These are phyloP conservation scores for Corythaixoides concolor DNA, from an alignment of 2,113 vertebrate genomes.

Conservation along the genomic window DNA sequence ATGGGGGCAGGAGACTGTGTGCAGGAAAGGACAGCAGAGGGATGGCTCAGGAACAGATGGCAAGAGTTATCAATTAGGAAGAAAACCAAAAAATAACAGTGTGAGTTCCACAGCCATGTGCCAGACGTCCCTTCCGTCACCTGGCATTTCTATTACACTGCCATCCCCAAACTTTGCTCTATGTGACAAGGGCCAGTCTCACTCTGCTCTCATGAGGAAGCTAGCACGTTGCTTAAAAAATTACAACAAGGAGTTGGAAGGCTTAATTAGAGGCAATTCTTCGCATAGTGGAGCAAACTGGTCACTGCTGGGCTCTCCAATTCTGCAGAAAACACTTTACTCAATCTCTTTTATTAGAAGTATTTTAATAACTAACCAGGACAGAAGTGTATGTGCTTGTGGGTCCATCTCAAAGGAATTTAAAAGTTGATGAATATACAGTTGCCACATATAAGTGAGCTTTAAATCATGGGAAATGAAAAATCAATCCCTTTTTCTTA, in stretches of 20 bases:
- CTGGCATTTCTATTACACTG: neutral
- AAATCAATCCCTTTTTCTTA: neutral
- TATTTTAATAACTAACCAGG: neutral
- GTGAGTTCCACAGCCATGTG: neutral
- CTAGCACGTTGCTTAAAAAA: neutral
- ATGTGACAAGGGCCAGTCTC: neutral
- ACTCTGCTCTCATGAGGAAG: neutral
- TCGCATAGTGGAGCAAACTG: neutral
- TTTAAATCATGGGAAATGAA: neutral
- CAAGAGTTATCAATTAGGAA: constrained; percentile 39
- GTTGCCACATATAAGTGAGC: neutral
- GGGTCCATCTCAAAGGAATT: neutral
- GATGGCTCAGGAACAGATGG: constrained; percentile 47
- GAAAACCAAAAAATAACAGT: neutral
- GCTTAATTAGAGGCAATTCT: neutral
- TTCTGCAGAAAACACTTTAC: neutral
- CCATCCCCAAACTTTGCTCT: neutral
- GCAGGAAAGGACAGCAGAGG: constrained; percentile 34
- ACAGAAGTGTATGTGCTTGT: neutral
- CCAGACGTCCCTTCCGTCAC: neutral
- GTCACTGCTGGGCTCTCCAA: neutral
- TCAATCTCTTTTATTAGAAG: neutral
- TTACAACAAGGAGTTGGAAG: neutral
- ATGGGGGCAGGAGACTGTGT: constrained; percentile 2
- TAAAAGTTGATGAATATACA: neutral